Percentiles rank a stretch among this genome's conserved stretches.
Conservation (phyloP, 2,888 invertebrate genomes). For the Tipula confusa region DNA sequence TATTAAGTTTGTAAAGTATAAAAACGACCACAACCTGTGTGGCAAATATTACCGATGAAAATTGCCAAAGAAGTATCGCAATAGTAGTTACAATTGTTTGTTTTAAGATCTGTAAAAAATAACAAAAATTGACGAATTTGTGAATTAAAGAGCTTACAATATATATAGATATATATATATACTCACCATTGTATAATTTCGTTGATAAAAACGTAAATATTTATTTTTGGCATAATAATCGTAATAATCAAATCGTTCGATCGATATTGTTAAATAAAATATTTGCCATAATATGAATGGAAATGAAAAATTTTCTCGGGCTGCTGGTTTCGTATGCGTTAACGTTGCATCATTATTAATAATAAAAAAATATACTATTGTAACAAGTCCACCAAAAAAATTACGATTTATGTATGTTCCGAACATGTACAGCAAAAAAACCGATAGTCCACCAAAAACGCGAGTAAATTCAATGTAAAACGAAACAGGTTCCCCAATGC, state of each 20-base stretch:
- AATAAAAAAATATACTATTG: conserved; percentile 68
- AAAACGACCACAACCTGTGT: conserved; percentile 72
- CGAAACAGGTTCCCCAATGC: conserved; percentile 72
- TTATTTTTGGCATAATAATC: neutral
- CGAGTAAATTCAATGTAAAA: conserved; percentile 79
- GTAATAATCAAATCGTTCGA: conserved; percentile 41
- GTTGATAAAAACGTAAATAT: conserved; percentile 31
- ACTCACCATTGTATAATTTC: conserved; percentile 37
- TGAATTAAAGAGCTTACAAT: too few relatives aligned
- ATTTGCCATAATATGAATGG: conserved; percentile 73
- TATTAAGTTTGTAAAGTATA: conserved; percentile 59
- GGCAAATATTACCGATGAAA: conserved; percentile 75
- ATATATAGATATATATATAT: too few relatives aligned
- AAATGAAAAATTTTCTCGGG: conserved; percentile 81
- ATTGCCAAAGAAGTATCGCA: conserved; percentile 64
- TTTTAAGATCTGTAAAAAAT: conserved; percentile 41
- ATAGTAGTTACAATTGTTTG: conserved; percentile 45
- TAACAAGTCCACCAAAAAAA: conserved; percentile 66
- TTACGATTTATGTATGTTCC: conserved; percentile 65
- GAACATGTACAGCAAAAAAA: conserved; percentile 62
- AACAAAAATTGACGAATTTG: neutral
- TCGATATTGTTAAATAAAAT: conserved; percentile 59
- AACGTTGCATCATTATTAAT: conserved; percentile 81
- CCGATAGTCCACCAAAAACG: conserved; percentile 67
- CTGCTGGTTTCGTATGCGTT: conserved; percentile 81